Conservation (phyloP, 2,797 vertebrate species). For the Megalops cyprinoides region DNA sequence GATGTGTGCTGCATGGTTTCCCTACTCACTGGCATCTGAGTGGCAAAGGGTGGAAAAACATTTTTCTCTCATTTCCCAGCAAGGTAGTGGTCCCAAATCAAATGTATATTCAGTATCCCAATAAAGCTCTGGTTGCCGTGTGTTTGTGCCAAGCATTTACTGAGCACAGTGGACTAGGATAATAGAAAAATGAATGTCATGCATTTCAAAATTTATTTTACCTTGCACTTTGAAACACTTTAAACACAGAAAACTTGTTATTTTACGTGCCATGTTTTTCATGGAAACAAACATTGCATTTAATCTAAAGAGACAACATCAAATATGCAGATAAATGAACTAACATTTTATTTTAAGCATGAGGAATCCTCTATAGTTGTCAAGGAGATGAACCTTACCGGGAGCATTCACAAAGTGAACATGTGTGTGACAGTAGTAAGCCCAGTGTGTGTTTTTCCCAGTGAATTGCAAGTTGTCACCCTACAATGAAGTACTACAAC, state of each 20-base stretch:
- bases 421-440: not conserved
- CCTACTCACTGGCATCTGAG: not conserved
- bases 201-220: not conserved
- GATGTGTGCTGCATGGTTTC: not conserved
- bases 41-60: not conserved
- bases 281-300: not conserved
- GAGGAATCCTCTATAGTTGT: not conserved
- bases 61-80: not conserved
- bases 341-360: not conserved
- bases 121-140: not conserved
- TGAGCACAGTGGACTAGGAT: not conserved
- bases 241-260: conserved; percentile 9
- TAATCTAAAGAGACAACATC: not conserved
- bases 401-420: too few relatives aligned
- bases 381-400: not conserved
- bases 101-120: not conserved
- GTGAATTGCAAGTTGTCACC: not conserved
- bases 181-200: conserved; percentile 8
- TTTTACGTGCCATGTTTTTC: not conserved
- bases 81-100: not conserved
- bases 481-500: not conserved
- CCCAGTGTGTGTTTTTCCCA: not conserved
- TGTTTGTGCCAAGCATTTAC: not conserved
- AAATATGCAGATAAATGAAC: not conserved
- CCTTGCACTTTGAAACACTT: conserved; percentile 22